phyloP scores from a whole-genome alignment of 2,888 invertebrate species.

The Sphinx pinastri region DNA sequence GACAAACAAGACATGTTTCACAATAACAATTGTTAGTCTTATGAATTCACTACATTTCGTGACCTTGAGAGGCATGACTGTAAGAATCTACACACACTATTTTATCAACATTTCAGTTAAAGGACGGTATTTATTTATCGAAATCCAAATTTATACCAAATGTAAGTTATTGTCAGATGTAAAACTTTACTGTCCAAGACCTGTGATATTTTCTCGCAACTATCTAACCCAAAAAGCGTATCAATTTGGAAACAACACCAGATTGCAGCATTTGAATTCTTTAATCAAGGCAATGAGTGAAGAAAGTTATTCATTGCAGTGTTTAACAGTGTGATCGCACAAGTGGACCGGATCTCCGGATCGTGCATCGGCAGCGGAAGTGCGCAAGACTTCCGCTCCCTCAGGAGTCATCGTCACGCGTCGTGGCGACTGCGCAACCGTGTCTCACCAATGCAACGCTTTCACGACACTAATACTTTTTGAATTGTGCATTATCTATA shows the following conservation, averaged over 20 bases:
- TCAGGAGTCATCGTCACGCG: conserved; percentile 74
- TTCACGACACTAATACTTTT: conserved; percentile 50
- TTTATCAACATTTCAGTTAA: neutral
- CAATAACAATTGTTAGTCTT: no score
- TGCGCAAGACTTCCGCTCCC: conserved; percentile 82
- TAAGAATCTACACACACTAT: no score
- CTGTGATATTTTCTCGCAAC: no score
- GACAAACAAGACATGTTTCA: no score
- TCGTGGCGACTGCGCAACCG: conserved; percentile 56
- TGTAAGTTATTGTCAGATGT: no score
- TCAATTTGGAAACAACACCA: neutral
- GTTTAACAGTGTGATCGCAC: conserved; percentile 51
- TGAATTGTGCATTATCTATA: conserved; percentile 12
- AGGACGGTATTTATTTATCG: neutral
- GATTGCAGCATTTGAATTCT: neutral
- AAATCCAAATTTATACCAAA: neutral
- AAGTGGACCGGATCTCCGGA: conserved; percentile 76
- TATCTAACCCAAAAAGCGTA: no score
- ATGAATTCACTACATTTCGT: no score
- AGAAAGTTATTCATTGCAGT: conserved; percentile 22
- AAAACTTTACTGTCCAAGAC: no score
- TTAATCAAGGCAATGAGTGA: conserved; percentile 29
- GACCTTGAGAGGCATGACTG: no score
- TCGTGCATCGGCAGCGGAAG: conserved; percentile 69
- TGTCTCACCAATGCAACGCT: conserved; percentile 59